These are phyloP conservation scores for Ferrisia virgata DNA, from an alignment of 2,888 invertebrate species.

Conservation along the genomic window DNA sequence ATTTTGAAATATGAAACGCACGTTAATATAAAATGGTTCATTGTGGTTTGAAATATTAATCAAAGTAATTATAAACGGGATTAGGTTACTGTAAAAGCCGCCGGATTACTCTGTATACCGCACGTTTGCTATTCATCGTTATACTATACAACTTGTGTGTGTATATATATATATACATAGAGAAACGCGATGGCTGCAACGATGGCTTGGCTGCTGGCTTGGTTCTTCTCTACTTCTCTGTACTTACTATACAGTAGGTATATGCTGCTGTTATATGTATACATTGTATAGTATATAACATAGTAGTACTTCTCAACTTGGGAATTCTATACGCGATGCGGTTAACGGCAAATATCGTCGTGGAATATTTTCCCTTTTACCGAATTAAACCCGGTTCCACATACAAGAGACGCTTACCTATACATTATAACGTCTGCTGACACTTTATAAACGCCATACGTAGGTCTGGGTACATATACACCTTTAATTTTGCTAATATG, in stretches of 20 bases:
- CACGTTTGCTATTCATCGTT: constrained; percentile 14
- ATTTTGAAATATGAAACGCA: constrained; percentile 27
- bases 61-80: constrained; percentile 42
- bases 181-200: no score
- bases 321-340: not conserved
- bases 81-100: constrained; percentile 37
- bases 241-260: no score
- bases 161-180: no score
- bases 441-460: no score
- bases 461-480: not conserved
- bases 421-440: no score
- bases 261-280: no score
- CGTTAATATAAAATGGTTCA: constrained; percentile 34
- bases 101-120: constrained; percentile 22
- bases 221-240: not conserved
- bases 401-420: not conserved
- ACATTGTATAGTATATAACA: no score
- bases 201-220: not conserved
- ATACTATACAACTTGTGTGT: no score
- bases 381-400: not conserved
- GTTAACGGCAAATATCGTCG: not conserved
- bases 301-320: constrained; percentile 6
- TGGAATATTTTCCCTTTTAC: not conserved
- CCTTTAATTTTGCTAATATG: no score
- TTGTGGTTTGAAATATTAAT: constrained; percentile 41